Evolutionary conservation across 2,797 vertebrate species (phyloP).

Genomic region (Potorous gilbertii): DNA sequence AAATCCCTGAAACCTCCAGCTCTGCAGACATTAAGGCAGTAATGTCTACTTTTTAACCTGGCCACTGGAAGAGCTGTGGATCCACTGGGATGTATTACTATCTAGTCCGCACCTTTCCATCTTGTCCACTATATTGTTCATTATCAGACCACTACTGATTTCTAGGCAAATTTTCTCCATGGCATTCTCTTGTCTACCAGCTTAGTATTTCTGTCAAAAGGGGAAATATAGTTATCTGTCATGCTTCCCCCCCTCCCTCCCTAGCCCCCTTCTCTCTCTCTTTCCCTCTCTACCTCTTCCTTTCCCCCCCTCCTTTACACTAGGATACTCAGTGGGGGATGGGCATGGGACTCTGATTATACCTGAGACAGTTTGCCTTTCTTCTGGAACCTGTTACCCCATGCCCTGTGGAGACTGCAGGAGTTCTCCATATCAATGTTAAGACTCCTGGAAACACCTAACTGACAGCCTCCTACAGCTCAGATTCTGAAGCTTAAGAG

Average conservation of each 20-base stretch:
- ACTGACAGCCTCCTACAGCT: not conserved
- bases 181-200: too few relatives aligned
- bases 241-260: too few relatives aligned
- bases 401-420: not conserved
- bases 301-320: not conserved
- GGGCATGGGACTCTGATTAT: not conserved
- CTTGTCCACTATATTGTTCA: not conserved
- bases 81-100: not conserved
- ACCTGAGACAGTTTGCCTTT: not conserved
- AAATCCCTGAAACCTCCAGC: not conserved
- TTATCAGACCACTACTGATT: not conserved
- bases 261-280: too few relatives aligned
- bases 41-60: not conserved
- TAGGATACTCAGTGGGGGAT: not conserved
- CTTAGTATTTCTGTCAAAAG: not conserved
- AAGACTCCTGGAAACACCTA: not conserved
- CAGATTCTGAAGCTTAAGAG: not conserved
- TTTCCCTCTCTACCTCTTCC: too few relatives aligned
- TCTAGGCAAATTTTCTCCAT: not conserved
- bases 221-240: too few relatives aligned
- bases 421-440: not conserved
- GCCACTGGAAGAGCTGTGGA: not conserved
- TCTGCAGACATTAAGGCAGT: not conserved
- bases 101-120: not conserved
- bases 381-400: not conserved